phyloP scores from a whole-genome alignment of 2,888 invertebrate genomes.

The Thera obeliscata region DNA sequence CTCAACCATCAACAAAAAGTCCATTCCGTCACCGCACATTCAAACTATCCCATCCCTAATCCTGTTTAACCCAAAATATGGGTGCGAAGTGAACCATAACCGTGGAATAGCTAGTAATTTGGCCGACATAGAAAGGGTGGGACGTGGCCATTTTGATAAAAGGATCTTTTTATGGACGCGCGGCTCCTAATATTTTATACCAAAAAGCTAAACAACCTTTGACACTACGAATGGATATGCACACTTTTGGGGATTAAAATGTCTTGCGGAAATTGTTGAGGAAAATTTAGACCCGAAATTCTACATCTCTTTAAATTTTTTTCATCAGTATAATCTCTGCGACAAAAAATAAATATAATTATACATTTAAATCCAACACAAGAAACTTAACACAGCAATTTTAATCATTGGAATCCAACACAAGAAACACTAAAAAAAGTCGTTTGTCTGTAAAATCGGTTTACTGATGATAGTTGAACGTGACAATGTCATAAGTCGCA shows the following conservation, averaged over 20 bases:
- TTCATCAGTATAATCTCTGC: no score
- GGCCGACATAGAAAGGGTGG: slow-evolving; percentile 73
- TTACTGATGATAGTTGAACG: no score
- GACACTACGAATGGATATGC: slow-evolving; percentile 30
- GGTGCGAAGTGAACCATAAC: slow-evolving; percentile 54
- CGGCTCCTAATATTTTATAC: slow-evolving; percentile 36
- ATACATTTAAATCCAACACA: no score
- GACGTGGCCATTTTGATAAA: slow-evolving; percentile 60
- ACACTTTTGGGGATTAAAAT: slow-evolving; percentile 22
- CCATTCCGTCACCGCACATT: slow-evolving; percentile 30
- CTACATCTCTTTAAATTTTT: no score
- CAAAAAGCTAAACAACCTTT: slow-evolving; percentile 32
- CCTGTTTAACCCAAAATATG: slow-evolving; percentile 37
- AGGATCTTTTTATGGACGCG: slow-evolving; percentile 62
- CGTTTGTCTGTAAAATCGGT: no score
- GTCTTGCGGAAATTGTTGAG: neutral
- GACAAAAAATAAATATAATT: no score
- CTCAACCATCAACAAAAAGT: slow-evolving; percentile 38
- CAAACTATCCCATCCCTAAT: slow-evolving; percentile 26
- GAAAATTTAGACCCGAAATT: neutral
- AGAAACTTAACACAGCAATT: no score
- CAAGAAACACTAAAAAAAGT: no score
- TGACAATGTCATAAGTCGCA: no score
- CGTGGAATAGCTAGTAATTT: slow-evolving; percentile 68
- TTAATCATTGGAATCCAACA: no score